Evolutionary conservation across 2,113 vertebrate genomes (phyloP), one percentile per base, ranked within the genome.

Genomic region (Ctenomys sociabilis): DNA sequence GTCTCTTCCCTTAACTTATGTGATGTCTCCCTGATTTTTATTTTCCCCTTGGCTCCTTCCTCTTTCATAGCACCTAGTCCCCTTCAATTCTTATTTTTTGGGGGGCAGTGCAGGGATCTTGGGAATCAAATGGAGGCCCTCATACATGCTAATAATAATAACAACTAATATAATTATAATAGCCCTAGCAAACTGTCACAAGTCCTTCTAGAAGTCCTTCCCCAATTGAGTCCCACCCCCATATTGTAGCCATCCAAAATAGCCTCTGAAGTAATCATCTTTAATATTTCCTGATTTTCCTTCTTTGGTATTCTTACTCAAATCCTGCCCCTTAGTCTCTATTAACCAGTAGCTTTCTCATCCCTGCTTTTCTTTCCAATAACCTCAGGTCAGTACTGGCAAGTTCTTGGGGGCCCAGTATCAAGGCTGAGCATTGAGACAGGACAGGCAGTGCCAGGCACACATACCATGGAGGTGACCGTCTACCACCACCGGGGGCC

Each of bases 381-480:
- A 72, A 73, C 81, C 37, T 1, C 95, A 99, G 99, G 99, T 9
- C 98, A 98, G 14, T 99, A 99, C 97, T 99, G 99, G 99, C 99
- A 99, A 98, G 99, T 99, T 96, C 98, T 99, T 84, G 99, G 98
- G 6, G 99, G 99, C 0, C 98, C 99, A 0, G 97, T 98, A 8
- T 99, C 99, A 22, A 98, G 93, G 63, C 98, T 99, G 90, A 98
- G 98, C 77, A 98, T 99, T 43, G 98, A 97, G 35, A 99, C 99
- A 45, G 98, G 97, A 13, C 98, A 98, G 2, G 86, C 99, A 4
- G 93, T 98, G 1, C 98, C 99, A 83, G 99, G 99, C 96, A 99
- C 99, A 96, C 99, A 99, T 96, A 98, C 96, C 97, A 99, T 99
- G 99, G 99, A 99, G 96, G 98, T 99, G 1, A 98, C 99, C 2